phyloP scores from a whole-genome alignment of 2,113 vertebrate species.

The Bungarus multicinctus region DNA sequence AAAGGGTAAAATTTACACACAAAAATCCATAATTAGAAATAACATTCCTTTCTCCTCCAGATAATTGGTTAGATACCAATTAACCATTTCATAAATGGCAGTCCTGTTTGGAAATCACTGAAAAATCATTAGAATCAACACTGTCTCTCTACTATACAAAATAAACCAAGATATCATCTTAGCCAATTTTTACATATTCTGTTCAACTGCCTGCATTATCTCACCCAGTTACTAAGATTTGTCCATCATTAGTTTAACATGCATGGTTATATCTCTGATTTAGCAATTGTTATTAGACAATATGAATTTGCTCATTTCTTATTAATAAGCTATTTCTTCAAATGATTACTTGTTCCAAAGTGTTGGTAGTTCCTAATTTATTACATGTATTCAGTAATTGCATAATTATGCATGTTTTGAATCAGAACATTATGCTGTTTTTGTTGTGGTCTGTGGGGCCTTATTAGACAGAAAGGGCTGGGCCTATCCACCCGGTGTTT shows the following conservation, averaged over 20 bases:
- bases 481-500: background rate
- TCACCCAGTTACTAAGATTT: background rate
- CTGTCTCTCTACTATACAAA: background rate
- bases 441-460: background rate
- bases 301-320: background rate
- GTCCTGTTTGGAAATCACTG: background rate
- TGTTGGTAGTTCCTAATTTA: background rate
- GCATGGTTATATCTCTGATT: background rate
- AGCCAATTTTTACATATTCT: background rate
- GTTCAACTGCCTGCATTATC: background rate
- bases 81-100: background rate
- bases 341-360: background rate
- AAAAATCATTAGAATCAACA: background rate
- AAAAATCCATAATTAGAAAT: background rate
- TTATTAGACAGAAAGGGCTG: background rate
- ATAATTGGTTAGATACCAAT: background rate
- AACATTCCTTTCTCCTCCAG: background rate
- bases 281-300: background rate
- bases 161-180: background rate
- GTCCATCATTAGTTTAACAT: background rate
- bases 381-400: background rate
- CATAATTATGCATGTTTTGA: background rate
- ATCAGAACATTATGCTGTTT: background rate
- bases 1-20: background rate
- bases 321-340: background rate